Conservation (phyloP, 2,113 vertebrate genomes). For the Scomber scombrus region DNA sequence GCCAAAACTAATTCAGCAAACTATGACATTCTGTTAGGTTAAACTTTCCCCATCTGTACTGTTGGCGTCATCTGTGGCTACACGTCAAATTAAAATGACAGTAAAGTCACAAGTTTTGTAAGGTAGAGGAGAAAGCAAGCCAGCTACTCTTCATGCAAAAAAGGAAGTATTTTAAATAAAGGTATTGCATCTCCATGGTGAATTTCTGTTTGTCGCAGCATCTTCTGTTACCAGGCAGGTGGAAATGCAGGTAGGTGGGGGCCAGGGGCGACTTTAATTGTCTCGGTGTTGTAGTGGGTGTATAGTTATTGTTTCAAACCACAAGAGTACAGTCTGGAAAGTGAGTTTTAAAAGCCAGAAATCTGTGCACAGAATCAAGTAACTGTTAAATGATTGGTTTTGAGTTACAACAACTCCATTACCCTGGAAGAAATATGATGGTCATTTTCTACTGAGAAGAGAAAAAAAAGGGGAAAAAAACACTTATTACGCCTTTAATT, state of each 20-base stretch:
- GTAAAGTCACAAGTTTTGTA: not conserved
- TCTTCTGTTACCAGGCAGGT: too few species aligned
- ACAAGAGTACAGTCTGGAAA: not conserved
- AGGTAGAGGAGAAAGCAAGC: not conserved
- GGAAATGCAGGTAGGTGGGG: too few species aligned
- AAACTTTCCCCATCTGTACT: not conserved
- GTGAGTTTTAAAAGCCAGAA: not conserved
- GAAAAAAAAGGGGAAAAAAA: conserved; percentile 23
- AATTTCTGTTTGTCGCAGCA: too few species aligned
- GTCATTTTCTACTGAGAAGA: conserved; percentile 8
- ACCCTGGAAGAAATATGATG: conserved; percentile 24
- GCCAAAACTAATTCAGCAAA: conserved; percentile 42
- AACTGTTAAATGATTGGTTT: conserved; percentile 31
- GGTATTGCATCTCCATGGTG: too few species aligned
- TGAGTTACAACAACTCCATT: not conserved
- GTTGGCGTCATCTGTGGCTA: not conserved
- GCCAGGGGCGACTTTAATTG: too few species aligned
- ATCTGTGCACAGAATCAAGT: conserved; percentile 6
- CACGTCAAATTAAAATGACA: not conserved
- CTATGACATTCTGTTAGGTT: conserved; percentile 19
- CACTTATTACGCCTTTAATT: conserved; percentile 45
- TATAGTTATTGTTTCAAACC: too few species aligned
- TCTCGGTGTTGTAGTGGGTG: too few species aligned
- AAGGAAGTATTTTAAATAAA: too few species aligned
- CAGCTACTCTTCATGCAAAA: not conserved